A percentile compares a stretch with the other conserved stretches of the same genome.
Evolutionary conservation across 2,113 vertebrate genomes (phyloP).

Genomic region (Psilopsiagon aymara): DNA sequence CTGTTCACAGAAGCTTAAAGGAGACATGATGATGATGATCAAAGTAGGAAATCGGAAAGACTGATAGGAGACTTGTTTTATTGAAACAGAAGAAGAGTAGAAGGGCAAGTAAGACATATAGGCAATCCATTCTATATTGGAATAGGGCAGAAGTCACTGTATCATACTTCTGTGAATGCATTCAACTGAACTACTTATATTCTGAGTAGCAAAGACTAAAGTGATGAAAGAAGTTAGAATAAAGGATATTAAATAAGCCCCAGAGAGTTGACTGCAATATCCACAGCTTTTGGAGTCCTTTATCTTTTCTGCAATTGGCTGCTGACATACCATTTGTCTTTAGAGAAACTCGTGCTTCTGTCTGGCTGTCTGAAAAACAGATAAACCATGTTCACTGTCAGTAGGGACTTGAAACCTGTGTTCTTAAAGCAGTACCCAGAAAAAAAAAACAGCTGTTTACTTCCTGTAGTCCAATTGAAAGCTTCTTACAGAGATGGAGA

Average conservation of each 20-base stretch:
- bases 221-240: constrained; percentile 19
- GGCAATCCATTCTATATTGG: neutral
- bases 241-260: constrained; percentile 39
- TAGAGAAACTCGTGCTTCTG: neutral
- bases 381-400: neutral
- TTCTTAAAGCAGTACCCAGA: neutral
- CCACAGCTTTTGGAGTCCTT: constrained; percentile 29
- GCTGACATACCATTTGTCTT: constrained; percentile 32
- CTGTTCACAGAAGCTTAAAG: constrained; percentile 27
- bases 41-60: constrained; percentile 23
- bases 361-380: neutral
- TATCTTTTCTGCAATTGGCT: neutral
- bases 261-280: constrained; percentile 33
- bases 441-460: neutral
- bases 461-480: neutral
- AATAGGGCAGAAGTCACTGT: neutral
- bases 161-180: neutral
- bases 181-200: neutral
- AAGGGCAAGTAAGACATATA: neutral
- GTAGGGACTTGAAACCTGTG: neutral
- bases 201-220: neutral
- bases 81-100: constrained; percentile 1
- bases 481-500: neutral
- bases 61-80: neutral
- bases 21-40: constrained; percentile 19